These are phyloP conservation scores for Aphidius colemani DNA, from an alignment of 2,888 invertebrate species.

Conservation along the genomic window DNA sequence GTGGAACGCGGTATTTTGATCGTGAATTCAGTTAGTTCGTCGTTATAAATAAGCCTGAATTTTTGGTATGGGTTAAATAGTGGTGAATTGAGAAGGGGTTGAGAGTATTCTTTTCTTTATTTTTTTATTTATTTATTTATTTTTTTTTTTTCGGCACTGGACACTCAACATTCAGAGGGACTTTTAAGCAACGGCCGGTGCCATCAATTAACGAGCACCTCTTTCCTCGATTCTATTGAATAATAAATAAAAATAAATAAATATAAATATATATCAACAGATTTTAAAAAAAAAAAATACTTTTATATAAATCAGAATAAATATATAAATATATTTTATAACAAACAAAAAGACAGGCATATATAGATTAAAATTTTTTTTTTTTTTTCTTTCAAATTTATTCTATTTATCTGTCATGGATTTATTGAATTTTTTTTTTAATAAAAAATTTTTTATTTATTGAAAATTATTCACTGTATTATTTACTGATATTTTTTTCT, in stretches of 20 bases:
- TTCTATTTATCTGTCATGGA: conserved; percentile 22
- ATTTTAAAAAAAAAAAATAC: too few relatives aligned
- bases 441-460: too few relatives aligned
- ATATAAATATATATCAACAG: conserved; percentile 10
- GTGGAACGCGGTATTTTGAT: conserved; percentile 55
- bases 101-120: neutral
- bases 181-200: conserved; percentile 35
- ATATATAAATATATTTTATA: too few relatives aligned
- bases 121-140: too few relatives aligned
- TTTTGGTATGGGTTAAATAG: conserved; percentile 31
- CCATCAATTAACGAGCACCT: conserved; percentile 59
- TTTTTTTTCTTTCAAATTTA: conserved; percentile 14
- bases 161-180: too few relatives aligned
- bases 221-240: conserved; percentile 44
- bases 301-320: too few relatives aligned
- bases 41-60: conserved; percentile 54
- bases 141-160: too few relatives aligned
- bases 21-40: conserved; percentile 52
- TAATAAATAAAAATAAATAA: conserved; percentile 54
- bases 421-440: too few relatives aligned
- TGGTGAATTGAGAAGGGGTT: conserved; percentile 23
- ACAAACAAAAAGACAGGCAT: too few relatives aligned
- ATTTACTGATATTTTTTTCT: neutral
- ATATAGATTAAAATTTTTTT: conserved; percentile 20
- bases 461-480: too few relatives aligned